Percentiles rank a stretch among this genome's conserved stretches.
Evolutionary conservation across 2,888 invertebrate genomes (phyloP).

Genomic region (Schizaphis graminum): DNA sequence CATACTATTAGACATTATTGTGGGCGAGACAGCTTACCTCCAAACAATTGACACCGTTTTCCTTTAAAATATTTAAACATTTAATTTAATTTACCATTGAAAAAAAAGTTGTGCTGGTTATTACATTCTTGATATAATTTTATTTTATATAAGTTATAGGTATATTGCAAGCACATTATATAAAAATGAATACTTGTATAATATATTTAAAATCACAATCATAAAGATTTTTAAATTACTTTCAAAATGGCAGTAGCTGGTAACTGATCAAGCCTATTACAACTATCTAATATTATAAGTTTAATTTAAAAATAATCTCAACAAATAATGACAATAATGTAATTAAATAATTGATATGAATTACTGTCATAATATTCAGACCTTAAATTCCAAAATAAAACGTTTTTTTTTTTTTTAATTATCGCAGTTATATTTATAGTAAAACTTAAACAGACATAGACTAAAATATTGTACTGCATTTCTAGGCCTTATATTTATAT

Average conservation of each 20-base stretch:
- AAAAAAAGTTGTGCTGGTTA: neutral
- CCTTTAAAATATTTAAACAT: neutral
- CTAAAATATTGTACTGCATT: neutral
- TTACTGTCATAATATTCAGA: neutral
- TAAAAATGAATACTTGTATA: too few relatives aligned
- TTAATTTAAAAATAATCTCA: neutral
- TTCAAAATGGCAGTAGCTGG: neutral
- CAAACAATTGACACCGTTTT: neutral
- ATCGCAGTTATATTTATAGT: neutral
- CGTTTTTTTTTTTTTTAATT: neutral
- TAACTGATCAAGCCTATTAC: neutral
- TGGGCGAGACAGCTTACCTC: neutral
- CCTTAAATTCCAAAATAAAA: neutral
- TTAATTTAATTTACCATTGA: neutral
- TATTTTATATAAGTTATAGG: neutral
- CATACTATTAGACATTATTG: neutral
- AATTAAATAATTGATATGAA: neutral
- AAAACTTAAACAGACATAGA: neutral
- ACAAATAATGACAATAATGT: neutral
- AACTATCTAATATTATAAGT: neutral
- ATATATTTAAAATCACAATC: neutral
- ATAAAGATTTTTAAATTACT: neutral
- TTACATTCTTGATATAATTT: neutral
- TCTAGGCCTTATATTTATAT: neutral
- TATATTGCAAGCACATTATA: neutral